phyloP scores from a whole-genome alignment of 2,113 vertebrate genomes.

The Gila orcuttii region DNA sequence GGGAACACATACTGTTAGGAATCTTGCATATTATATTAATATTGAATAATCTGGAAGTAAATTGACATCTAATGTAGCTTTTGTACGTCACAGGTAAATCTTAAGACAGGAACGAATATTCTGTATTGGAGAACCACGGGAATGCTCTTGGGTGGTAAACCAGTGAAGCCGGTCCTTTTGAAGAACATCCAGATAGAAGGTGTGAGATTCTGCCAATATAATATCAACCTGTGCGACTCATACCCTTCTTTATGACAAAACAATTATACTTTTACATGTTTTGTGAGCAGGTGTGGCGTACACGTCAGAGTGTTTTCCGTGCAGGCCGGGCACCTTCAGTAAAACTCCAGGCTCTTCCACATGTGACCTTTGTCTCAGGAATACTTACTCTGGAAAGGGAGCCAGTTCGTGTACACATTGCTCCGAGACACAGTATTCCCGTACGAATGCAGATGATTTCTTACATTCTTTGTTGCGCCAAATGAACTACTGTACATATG shows the following conservation, averaged over 20 bases:
- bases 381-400: conserved; percentile 89
- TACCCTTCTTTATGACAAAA: background rate
- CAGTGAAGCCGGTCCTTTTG: conserved; percentile 90
- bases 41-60: background rate
- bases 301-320: conserved; percentile 93
- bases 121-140: conserved; percentile 97
- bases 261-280: background rate
- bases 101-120: conserved; percentile 95
- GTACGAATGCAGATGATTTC: conserved; percentile 66
- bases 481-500: background rate
- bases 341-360: conserved; percentile 84
- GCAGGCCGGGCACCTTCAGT: conserved; percentile 92
- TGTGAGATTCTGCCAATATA: conserved; percentile 52
- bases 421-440: conserved; percentile 84
- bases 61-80: background rate
- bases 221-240: background rate
- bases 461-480: background rate
- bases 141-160: conserved; percentile 88
- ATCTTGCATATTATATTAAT: background rate
- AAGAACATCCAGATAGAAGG: conserved; percentile 97
- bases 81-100: conserved; percentile 78
- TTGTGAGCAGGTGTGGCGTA: conserved; percentile 89
- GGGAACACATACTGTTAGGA: conserved; percentile 89
- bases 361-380: conserved; percentile 86
- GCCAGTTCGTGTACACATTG: conserved; percentile 89